Base-by-base conservation (phyloP, 2,888 invertebrate species). In the Chrysolina americana region DNA sequence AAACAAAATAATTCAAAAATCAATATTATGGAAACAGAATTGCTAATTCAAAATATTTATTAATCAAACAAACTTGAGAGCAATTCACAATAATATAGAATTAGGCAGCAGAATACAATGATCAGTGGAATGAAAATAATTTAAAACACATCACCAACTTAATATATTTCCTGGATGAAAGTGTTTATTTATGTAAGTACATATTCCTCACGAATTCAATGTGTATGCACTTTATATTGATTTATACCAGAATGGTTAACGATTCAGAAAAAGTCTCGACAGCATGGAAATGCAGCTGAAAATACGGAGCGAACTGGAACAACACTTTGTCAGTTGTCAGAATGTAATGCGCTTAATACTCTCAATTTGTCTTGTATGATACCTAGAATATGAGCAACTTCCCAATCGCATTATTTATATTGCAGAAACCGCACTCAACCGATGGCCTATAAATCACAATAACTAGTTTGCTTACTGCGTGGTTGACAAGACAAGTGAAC, bases 331-430 rank as follows among this genome's bases (percentile, higher is more conserved):
- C 59, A 59, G 36, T 59, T 59, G 59, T 59, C 59, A 59, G 59
- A 59, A 36, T 59, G 59, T 59, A 59, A 28, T 59, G 28, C 28
- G 59, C 59, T 59, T 59, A 59, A 48, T 41, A 48, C 23, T 65
- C 21, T 47, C 65, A 65, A 65, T 65, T 65, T 47, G 48, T 65
- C 44, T 65, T 47, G 44, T 65, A 15, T 65, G 44, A 65, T 65
- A 23, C 47, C 28, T 23, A 44, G 47, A 23, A 23, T 23, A 47
- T 21, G 66, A 66, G 23, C 66, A 50, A 66, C 50, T 66, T 66
- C 50, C 48, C 48, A 19, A 47, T 50, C 23, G 36, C 23, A 66
- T 66, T 66, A 66, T 66, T 50, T 50, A 44, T 65, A 23, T 48
- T n/a, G 65, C 47, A 65, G 44, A 41, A 65, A 65, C 44, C 21